Evolutionary conservation across 2,797 vertebrate species (phyloP).

Genomic region (Xenopus petersii): DNA sequence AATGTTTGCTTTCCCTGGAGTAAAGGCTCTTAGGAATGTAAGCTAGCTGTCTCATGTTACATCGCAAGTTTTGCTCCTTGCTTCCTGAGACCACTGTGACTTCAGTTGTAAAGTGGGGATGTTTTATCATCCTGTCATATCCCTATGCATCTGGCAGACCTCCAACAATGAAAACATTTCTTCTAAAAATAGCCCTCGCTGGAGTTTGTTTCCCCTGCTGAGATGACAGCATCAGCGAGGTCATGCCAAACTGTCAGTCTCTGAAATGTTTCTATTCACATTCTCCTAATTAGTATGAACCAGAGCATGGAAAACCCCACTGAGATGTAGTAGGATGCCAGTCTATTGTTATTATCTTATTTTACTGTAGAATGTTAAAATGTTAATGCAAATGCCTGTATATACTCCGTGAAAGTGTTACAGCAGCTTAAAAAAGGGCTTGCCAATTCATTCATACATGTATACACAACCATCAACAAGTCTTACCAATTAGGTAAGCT

Average conservation of each 20-base stretch:
- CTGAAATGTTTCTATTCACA: slow-evolving; percentile 49
- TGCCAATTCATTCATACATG: too few relatives aligned
- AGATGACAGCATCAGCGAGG: slow-evolving; percentile 46
- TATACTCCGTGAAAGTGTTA: too few relatives aligned
- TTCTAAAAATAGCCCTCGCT: slow-evolving; percentile 73
- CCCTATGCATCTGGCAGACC: slow-evolving; percentile 58
- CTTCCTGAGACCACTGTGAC: slow-evolving; percentile 61
- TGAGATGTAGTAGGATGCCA: slow-evolving; percentile 41
- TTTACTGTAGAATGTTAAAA: too few relatives aligned
- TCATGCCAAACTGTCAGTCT: slow-evolving; percentile 47
- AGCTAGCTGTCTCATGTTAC: slow-evolving; percentile 47
- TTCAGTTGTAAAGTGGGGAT: slow-evolving; percentile 68
- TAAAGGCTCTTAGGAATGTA: neutral
- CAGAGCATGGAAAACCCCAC: slow-evolving; percentile 30
- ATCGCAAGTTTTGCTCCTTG: slow-evolving; percentile 62
- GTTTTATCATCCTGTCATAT: slow-evolving; percentile 69
- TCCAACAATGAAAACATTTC: slow-evolving; percentile 61
- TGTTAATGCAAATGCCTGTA: too few relatives aligned
- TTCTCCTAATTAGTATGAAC: slow-evolving; percentile 30
- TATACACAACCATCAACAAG: too few relatives aligned
- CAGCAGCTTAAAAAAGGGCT: too few relatives aligned
- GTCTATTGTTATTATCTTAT: too few relatives aligned
- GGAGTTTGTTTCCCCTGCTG: slow-evolving; percentile 54
- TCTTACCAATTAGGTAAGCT: too few relatives aligned
- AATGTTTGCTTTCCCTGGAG: slow-evolving; percentile 13